Evolutionary conservation across 2,113 vertebrate genomes (phyloP).

Genomic region (Pycnonotus jocosus): DNA sequence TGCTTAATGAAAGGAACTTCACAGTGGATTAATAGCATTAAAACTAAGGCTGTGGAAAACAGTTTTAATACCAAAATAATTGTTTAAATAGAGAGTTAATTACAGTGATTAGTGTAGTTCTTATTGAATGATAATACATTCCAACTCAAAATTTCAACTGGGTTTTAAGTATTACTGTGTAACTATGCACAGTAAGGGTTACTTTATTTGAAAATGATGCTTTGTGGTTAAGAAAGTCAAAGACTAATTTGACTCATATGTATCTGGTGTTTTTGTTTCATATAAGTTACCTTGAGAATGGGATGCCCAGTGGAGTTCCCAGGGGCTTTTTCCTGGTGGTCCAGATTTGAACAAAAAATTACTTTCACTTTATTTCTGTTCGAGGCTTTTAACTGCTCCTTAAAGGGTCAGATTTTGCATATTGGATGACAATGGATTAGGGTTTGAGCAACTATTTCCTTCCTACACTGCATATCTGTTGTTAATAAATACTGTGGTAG

Average conservation of each 20-base stretch:
- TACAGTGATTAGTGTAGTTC: slow-evolving; percentile 23
- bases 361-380: neutral
- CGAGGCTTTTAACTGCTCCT: neutral
- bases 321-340: rapidly evolving
- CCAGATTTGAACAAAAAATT: neutral
- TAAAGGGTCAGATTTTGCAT: neutral
- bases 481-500: neutral
- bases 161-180: neutral
- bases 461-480: rapidly evolving
- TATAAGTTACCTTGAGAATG: neutral
- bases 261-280: neutral
- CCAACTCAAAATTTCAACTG: neutral
- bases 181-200: neutral
- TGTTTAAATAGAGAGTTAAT: slow-evolving; percentile 44
- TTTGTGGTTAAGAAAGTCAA: neutral
- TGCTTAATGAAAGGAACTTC: neutral
- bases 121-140: slow-evolving; percentile 13
- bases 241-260: neutral
- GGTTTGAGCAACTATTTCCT: neutral
- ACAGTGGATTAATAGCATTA: neutral
- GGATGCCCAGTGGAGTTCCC: neutral
- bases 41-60: slow-evolving; percentile 13
- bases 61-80: slow-evolving; percentile 48
- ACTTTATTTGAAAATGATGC: neutral
- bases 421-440: neutral